Base-by-base conservation (phyloP, 2,888 invertebrate genomes). In the Erynnis tages region DNA sequence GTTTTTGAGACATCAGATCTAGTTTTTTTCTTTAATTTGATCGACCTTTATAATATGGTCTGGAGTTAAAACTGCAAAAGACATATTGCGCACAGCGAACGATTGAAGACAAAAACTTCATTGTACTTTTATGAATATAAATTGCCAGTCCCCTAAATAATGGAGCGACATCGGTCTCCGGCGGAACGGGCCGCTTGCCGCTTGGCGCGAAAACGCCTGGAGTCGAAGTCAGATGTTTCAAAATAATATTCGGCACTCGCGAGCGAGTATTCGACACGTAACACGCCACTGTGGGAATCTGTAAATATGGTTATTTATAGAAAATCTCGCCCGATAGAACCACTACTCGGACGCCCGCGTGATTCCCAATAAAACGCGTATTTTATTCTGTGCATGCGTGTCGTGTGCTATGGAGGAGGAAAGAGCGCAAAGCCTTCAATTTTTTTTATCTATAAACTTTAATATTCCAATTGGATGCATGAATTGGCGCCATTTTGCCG, bases 261-360 rank as follows among this genome's bases (percentile, higher is more conserved):
- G 21, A 21, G 5, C 21, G 5, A 21, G 5, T 21, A 21, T 11
- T 46, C 16, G 16, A 16, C 23, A 27, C 35, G 46, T n/a, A 46
- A 46, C 46, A 6, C 35, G 25, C 6, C 46, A 17, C 32, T 32
- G 2, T 32, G 19, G 37, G 27, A 37, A 29, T 37, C 47, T 47
- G 37, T 47, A 47, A 37, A 47, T 47, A 27, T 35, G 4, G 27
- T 19, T 47, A 47, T 47, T 47, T 47, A 16, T 47, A 47, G 47
- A 47, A 37, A 47, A 47, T 47, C 37, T 37, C 34, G 27, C 37
- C n/a, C 37, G 37, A 37, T 37, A 13, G 27, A 37, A 29, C 25
- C 34, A 16, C n/a, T 25, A 46, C n/a, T 16, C 11, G 10, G 3
- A 3, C 2, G 30, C 2, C 21, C 11, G 19, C n/a, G n/a, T n/a